Evolutionary conservation across 2,113 vertebrate genomes (phyloP).

Genomic region (Nothoprocta pentlandii): DNA sequence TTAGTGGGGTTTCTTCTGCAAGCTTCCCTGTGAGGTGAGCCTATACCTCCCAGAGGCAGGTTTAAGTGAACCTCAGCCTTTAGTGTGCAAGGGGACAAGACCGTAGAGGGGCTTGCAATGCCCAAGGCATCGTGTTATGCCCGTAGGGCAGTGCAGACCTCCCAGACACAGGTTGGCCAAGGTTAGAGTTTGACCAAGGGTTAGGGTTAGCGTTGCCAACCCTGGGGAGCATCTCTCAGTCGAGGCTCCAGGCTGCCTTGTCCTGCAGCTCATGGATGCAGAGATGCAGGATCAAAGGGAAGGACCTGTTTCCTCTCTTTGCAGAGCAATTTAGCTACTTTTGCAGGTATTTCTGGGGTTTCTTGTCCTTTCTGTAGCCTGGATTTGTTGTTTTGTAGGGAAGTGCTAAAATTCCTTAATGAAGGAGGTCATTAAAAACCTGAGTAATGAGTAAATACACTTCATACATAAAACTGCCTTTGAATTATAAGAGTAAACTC

Average conservation of each 20-base stretch:
- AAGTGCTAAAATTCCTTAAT: background rate
- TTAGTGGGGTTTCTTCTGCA: background rate
- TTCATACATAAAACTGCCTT: background rate
- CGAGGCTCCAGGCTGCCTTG: background rate
- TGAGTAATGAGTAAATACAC: background rate
- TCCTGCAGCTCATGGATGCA: background rate
- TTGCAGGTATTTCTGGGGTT: background rate
- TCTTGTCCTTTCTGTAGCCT: background rate
- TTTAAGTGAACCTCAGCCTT: background rate
- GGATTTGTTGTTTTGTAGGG: background rate
- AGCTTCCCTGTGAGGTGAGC: background rate
- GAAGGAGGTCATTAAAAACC: background rate
- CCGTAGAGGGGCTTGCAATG: too few species aligned
- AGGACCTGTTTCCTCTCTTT: background rate
- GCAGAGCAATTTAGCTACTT: background rate
- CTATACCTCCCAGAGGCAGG: too few species aligned
- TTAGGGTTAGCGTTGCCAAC: accelerated
- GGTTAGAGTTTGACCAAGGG: background rate
- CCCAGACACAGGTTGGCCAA: background rate
- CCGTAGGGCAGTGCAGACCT: too few species aligned
- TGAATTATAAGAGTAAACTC: background rate
- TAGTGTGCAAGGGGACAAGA: background rate
- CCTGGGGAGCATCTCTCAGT: background rate
- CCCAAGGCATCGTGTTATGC: background rate
- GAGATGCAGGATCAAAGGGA: background rate